Evolutionary conservation across 1,140 invertebrate species (phyloP), one percentile per base, ranked within the genome.

Genomic region (Papilio aristodemus): DNA sequence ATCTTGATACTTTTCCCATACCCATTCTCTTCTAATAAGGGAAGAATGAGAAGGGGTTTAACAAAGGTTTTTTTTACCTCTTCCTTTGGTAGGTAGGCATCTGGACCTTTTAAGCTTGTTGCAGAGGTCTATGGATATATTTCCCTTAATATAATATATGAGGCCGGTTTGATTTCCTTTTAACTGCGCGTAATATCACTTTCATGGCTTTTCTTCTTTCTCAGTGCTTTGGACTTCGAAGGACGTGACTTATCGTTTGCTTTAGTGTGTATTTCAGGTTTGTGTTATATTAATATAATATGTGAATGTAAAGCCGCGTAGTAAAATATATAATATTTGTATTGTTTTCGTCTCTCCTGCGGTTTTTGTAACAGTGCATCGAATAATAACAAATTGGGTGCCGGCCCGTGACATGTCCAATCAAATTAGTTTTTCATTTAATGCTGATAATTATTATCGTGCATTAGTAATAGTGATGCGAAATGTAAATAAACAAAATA

Each of bases 321-420:
- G 41, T 50, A 66, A 38, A 37, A 71, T 70, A 77, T 75, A 77
- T 79, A 78, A 81, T 80, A 80, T 81, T 83, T 83, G 85, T 84
- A 86, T 87, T 85, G 80, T 86, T 85, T 82, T 78, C 78, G 76
- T 77, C 78, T 73, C 77, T 73, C 71, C 69, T 85, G 86, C 78
- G 83, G 84, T 85, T 83, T 78, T 74, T 73, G 74, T 73, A 70
- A 75, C 74, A 76, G 71, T 68, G 74, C 76, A 72, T 73, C 78
- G 79, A 73, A 79, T 84, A 77, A 82, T 81, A 84, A 81, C 82
- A 80, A 83, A 86, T 80, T 82, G 75, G 76, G 66, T 71, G 69
- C 70, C 68, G 73, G 73, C 64, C 70, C 70, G 71, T 79, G 81
- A 84, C 78, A 77, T 79, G 78, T 72, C 59, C 80, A 74, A 79